A percentile compares a stretch with the other conserved stretches of the same genome.
These are phyloP conservation scores for Andricus curvator DNA, from an alignment of 2,888 invertebrate species.

Conservation along the genomic window DNA sequence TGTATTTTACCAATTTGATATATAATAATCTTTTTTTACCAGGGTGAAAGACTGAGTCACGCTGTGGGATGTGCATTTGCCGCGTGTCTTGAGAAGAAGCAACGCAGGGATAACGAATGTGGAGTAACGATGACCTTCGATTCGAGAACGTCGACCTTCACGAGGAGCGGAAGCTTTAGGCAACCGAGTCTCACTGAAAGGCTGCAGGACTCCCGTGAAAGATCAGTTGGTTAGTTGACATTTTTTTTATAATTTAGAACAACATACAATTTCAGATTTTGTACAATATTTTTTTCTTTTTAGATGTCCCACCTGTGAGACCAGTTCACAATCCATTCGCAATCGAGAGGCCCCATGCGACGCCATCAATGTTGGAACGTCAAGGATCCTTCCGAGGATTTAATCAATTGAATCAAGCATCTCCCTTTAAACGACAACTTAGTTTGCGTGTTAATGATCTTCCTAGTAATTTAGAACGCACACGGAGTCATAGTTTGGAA, in stretches of 20 bases:
- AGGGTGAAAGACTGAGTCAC: constrained; percentile 98
- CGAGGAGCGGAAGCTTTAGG: constrained; percentile 94
- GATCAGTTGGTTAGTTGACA: constrained; percentile 81
- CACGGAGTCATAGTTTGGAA: constrained; percentile 79
- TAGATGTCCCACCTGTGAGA: constrained; percentile 80
- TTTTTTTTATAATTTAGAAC: not conserved
- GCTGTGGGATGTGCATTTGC: constrained; percentile 99
- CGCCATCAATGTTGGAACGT: constrained; percentile 94
- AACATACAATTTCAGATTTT: not conserved
- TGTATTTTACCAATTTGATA: not conserved
- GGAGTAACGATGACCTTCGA: constrained; percentile 96
- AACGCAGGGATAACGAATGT: constrained; percentile 97
- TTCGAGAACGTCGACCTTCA: constrained; percentile 93
- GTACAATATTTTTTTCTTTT: not conserved
- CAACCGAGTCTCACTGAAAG: constrained; percentile 90
- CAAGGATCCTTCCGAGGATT: constrained; percentile 97
- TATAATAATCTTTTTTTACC: constrained; percentile 51
- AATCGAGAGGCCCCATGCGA: constrained; percentile 97
- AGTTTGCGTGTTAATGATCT: constrained; percentile 96
- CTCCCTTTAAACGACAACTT: constrained; percentile 97
- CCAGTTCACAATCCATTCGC: constrained; percentile 93
- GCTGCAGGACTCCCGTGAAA: constrained; percentile 79
- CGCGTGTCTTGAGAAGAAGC: constrained; percentile 98
- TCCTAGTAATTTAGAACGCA: constrained; percentile 95
- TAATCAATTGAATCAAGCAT: constrained; percentile 88